Conservation (phyloP, 1,140 invertebrate species). For the Cyrtorhinus lividipennis region DNA sequence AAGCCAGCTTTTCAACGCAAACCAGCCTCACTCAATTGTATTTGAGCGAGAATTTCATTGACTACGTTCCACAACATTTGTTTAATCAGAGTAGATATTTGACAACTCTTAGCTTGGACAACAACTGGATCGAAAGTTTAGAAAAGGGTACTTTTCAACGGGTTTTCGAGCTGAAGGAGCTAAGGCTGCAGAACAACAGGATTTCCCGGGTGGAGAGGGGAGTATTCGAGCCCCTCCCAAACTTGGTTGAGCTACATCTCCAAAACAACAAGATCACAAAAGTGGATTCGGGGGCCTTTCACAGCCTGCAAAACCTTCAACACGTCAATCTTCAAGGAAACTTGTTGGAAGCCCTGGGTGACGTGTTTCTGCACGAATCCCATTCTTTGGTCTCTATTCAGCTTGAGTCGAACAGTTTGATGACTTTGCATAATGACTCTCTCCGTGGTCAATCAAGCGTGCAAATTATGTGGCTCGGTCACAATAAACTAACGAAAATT, state of each 20-base stretch:
- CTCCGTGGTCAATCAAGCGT: constrained; percentile 61
- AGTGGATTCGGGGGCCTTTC: constrained; percentile 70
- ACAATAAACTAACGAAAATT: constrained; percentile 61
- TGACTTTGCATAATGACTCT: constrained; percentile 58
- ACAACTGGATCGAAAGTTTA: constrained; percentile 71
- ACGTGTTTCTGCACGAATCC: constrained; percentile 58
- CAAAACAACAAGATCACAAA: constrained; percentile 70
- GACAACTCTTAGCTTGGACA: constrained; percentile 73
- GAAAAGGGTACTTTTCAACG: constrained; percentile 63
- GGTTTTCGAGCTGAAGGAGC: constrained; percentile 55
- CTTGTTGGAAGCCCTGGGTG: constrained; percentile 54
- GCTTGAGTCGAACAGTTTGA: constrained; percentile 66
- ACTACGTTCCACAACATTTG: constrained; percentile 52
- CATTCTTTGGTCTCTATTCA: constrained; percentile 70
- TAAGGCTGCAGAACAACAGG: constrained; percentile 75
- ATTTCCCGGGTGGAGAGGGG: constrained; percentile 55
- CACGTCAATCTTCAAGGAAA: constrained; percentile 80
- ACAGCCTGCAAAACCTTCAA: constrained; percentile 65
- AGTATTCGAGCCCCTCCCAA: constrained; percentile 64
- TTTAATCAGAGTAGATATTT: constrained; percentile 58
- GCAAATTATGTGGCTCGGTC: constrained; percentile 71
- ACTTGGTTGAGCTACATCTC: constrained; percentile 67
- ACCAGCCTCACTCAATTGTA: constrained; percentile 65
- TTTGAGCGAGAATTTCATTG: constrained; percentile 73
- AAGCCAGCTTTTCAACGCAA: constrained; percentile 52